phyloP scores from a whole-genome alignment of 2,797 vertebrate genomes.

The Hybognathus amarus region DNA sequence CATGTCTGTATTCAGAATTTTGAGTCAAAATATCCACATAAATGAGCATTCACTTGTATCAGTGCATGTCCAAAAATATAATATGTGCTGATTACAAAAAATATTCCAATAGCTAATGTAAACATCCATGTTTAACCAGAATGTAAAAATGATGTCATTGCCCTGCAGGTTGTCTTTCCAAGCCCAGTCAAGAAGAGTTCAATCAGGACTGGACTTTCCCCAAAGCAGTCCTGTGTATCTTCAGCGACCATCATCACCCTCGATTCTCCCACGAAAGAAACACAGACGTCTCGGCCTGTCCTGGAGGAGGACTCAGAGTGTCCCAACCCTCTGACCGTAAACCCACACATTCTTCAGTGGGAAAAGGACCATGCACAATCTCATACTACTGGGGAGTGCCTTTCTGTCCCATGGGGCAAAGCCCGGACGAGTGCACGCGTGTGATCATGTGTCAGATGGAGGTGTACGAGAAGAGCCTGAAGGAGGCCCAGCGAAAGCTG shows the following conservation, averaged over 20 bases:
- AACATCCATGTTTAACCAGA: background rate
- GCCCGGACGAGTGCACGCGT: slow-evolving; percentile 90
- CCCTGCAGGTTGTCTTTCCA: slow-evolving; percentile 70
- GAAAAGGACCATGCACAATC: slow-evolving; percentile 63
- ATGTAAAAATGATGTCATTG: background rate
- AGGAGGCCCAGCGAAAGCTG: slow-evolving; percentile 86
- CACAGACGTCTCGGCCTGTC: background rate
- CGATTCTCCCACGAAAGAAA: background rate
- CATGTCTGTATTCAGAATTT: background rate
- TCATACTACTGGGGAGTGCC: slow-evolving; percentile 97
- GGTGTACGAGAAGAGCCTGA: slow-evolving; percentile 91
- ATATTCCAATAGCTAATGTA: background rate
- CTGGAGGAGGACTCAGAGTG: background rate
- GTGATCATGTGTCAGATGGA: slow-evolving; percentile 94
- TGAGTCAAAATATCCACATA: background rate
- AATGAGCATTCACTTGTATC: background rate
- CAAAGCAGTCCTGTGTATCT: slow-evolving; percentile 45
- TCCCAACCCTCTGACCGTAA: slow-evolving; percentile 10
- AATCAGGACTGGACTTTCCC: background rate
- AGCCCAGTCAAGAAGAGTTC: slow-evolving; percentile 73
- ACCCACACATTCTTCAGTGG: background rate
- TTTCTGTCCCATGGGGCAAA: slow-evolving; percentile 90
- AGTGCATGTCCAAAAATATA: background rate
- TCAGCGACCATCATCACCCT: background rate
- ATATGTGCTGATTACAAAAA: background rate